These are phyloP conservation scores for Dufourea novaeangliae DNA, from an alignment of 1,140 invertebrate genomes.

Conservation along the genomic window DNA sequence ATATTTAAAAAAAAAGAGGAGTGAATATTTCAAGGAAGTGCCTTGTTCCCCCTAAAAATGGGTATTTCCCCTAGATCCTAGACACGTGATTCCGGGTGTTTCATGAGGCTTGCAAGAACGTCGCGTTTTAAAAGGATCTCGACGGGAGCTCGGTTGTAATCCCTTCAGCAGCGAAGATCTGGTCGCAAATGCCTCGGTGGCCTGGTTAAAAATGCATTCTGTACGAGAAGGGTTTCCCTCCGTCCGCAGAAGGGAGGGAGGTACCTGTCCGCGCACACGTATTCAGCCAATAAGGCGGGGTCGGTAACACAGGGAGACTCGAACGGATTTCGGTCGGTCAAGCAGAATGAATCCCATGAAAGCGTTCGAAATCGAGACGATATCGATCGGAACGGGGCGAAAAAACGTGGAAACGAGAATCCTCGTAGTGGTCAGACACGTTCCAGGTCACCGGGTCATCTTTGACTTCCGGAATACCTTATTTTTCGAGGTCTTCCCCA, in stretches of 20 bases:
- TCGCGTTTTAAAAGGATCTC: slow-evolving; percentile 46
- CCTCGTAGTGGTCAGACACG: slow-evolving; percentile 14
- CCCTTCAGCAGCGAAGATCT: slow-evolving; percentile 28
- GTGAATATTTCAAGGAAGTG: too few species aligned
- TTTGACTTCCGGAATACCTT: slow-evolving; percentile 54
- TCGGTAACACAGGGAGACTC: slow-evolving; percentile 24
- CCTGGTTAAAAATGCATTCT: slow-evolving; percentile 52
- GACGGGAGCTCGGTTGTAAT: slow-evolving; percentile 21
- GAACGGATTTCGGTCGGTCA: slow-evolving; percentile 18
- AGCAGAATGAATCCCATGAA: slow-evolving; percentile 14
- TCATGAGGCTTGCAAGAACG: neutral
- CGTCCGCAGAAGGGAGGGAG: slow-evolving; percentile 28
- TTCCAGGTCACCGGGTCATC: slow-evolving; percentile 63
- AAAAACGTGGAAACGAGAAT: slow-evolving; percentile 7
- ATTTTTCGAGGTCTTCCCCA: too few species aligned
- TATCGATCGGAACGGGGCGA: neutral
- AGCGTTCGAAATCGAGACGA: slow-evolving; percentile 7
- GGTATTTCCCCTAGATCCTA: neutral
- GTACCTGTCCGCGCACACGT: slow-evolving; percentile 4
- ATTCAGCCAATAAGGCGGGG: slow-evolving; percentile 30
- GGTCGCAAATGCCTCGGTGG: slow-evolving; percentile 42
- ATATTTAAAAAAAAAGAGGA: too few species aligned
- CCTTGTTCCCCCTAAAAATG: neutral
- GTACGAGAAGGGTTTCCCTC: slow-evolving; percentile 45
- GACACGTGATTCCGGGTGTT: neutral